Percentiles rank a stretch among this genome's conserved stretches.
phyloP scores from a whole-genome alignment of 2,888 invertebrate genomes.

The Plemyria rubiginata region DNA sequence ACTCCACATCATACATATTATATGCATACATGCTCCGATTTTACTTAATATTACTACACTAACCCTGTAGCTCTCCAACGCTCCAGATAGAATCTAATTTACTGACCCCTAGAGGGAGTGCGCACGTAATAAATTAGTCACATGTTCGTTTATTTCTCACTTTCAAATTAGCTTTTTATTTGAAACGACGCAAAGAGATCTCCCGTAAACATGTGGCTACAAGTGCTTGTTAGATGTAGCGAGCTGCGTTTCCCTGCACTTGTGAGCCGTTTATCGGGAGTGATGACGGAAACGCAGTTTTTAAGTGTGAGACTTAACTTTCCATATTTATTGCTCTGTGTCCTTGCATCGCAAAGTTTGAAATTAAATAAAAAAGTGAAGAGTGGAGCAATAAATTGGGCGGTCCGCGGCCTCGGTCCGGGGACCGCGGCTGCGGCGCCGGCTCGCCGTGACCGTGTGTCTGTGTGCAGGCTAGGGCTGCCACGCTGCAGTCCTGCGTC shows the following conservation, averaged over 20 bases:
- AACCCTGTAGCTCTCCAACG: constrained; percentile 2
- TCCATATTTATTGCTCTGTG: constrained; percentile 62
- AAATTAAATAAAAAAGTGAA: constrained; percentile 31
- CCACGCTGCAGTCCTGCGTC: constrained; percentile 97
- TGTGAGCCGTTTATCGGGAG: constrained; percentile 62
- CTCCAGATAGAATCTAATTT: constrained; percentile 7
- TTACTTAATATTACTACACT: not conserved
- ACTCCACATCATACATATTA: constrained; percentile 51
- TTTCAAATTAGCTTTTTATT: constrained; percentile 51
- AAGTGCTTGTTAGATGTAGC: constrained; percentile 60
- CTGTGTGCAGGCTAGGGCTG: constrained; percentile 94
- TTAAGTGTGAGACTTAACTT: constrained; percentile 38
- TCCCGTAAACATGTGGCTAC: constrained; percentile 84
- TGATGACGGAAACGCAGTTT: constrained; percentile 72
- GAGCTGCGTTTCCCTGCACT: constrained; percentile 78
- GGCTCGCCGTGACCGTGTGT: constrained; percentile 7
- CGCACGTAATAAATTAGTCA: constrained; percentile 80
- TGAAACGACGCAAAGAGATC: constrained; percentile 47
- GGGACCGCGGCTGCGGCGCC: constrained; percentile 18
- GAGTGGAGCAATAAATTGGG: constrained; percentile 59
- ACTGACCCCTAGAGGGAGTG: constrained; percentile 60
- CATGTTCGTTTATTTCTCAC: constrained; percentile 73
- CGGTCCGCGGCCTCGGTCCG: constrained; percentile 18
- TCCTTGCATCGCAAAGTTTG: constrained; percentile 37
- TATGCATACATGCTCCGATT: not conserved